Evolutionary conservation across 2,797 vertebrate genomes (phyloP), one percentile per base, ranked within the genome.

Genomic region (Rhinichthys osculus): DNA sequence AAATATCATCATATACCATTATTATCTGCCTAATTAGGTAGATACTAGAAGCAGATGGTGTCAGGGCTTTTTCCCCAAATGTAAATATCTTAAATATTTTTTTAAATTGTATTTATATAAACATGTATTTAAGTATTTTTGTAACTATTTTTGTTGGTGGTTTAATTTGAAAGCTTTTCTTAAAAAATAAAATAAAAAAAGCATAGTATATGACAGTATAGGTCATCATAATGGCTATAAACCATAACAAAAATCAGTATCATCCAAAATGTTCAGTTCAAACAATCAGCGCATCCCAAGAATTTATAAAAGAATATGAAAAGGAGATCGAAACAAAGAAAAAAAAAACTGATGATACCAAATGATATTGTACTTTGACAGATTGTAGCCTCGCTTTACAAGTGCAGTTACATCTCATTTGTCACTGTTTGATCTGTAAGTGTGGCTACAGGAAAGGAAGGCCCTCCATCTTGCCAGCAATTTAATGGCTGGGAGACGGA

Each of bases 281-380:
- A 21, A 66, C 30, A 8, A 33, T 33, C 14, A 66, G 64, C 2
- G 23, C 23, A n/a, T 21, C 21, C 35, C 14, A 14, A 59, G 7
- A 78, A 82, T 23, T 3, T 73, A 14, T 62, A 5, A 44, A 44
- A 72, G 2, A 62, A 44, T 9, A 4, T 44, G 10, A 54, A 81
- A 38, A 21, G 23, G 5, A 38, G 54, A 47, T 8, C 10, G 3
- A 23, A 59, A 80, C 11, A 72, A 64, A 78, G 47, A 44, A 70
- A 84, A 62, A 30, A 30, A 70, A 70, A 23, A 4, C 92, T 93
- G 92, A 27, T 27, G 27, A 27, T 27, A 27, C 27, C 94, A 96
- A 96, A 96, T 96, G 94, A 95, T 95, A 95, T 95, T 96, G 95
- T 96, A 95, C 95, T 96, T 96, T 97, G 96, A 97, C 96, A 96